phyloP scores from a whole-genome alignment of 2,888 invertebrate genomes.

The Chirona hameri region DNA sequence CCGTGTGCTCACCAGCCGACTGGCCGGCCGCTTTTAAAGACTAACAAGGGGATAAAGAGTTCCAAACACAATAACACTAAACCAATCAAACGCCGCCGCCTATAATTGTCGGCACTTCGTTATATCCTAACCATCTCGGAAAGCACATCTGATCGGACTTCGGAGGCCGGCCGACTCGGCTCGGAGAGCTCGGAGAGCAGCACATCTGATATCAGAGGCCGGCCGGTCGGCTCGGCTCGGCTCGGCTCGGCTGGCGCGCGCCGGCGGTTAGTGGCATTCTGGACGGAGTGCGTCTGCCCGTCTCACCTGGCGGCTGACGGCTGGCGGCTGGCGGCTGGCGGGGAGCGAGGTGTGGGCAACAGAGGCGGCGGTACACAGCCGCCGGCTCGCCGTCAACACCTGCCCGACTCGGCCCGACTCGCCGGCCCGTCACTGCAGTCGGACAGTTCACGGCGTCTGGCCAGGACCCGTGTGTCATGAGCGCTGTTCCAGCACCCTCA shows the following conservation, averaged over 20 bases:
- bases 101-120: constrained; percentile 27
- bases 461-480: too few species aligned
- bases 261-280: neutral
- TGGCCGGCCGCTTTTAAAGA: neutral
- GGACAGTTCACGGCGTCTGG: too few species aligned
- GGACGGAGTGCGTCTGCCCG: neutral
- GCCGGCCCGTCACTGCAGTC: too few species aligned
- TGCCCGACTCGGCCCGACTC: too few species aligned
- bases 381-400: too few species aligned
- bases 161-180: neutral
- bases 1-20: neutral
- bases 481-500: too few species aligned
- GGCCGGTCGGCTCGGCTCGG: constrained; percentile 27
- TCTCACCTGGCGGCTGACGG: too few species aligned
- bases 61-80: constrained; percentile 29
- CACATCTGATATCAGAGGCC: too few species aligned
- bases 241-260: neutral
- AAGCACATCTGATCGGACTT: neutral
- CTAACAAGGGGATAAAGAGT: constrained; percentile 31
- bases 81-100: constrained; percentile 13
- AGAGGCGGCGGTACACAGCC: too few species aligned
- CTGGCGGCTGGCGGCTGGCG: too few species aligned
- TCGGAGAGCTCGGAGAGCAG: too few species aligned
- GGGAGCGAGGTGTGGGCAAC: too few species aligned
- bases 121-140: constrained; percentile 12